Conservation (phyloP, 2,113 vertebrate species). For the Trichomycterus rosablanca region DNA sequence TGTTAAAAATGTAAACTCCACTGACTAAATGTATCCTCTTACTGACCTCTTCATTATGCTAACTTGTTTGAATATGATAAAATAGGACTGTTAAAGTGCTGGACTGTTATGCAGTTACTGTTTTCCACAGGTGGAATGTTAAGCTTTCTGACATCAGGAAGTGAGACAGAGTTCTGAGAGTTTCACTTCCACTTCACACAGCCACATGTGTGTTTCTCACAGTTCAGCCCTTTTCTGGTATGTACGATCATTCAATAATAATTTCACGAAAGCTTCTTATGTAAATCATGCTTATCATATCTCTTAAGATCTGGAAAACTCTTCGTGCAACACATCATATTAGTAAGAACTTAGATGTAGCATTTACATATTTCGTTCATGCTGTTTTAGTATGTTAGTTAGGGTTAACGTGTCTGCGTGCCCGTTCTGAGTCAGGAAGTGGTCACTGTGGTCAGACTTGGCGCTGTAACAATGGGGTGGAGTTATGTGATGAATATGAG, state of each 20-base stretch:
- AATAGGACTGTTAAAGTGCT: background rate
- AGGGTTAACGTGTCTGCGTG: background rate
- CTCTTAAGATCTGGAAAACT: no score
- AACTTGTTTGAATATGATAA: background rate
- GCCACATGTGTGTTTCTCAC: background rate
- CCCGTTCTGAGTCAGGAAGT: conserved; percentile 23
- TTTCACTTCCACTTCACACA: conserved; percentile 30
- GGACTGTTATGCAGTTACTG: background rate
- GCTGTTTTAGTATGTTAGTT: background rate
- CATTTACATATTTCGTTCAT: no score
- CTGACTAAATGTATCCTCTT: no score
- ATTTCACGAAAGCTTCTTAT: no score
- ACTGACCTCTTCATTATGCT: background rate
- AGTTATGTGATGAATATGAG: conserved; percentile 3
- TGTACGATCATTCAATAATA: background rate
- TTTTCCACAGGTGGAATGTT: background rate
- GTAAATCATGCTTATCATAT: no score
- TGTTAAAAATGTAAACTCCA: no score
- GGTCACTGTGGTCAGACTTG: conserved; percentile 29
- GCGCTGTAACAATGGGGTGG: conserved; percentile 17
- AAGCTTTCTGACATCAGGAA: conserved; percentile 10
- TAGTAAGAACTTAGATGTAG: no score
- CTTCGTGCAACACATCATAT: no score
- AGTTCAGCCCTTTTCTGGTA: background rate
- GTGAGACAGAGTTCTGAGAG: conserved; percentile 12